Conservation (phyloP, 2,888 invertebrate genomes). For the Neoaliturus tenellus region DNA sequence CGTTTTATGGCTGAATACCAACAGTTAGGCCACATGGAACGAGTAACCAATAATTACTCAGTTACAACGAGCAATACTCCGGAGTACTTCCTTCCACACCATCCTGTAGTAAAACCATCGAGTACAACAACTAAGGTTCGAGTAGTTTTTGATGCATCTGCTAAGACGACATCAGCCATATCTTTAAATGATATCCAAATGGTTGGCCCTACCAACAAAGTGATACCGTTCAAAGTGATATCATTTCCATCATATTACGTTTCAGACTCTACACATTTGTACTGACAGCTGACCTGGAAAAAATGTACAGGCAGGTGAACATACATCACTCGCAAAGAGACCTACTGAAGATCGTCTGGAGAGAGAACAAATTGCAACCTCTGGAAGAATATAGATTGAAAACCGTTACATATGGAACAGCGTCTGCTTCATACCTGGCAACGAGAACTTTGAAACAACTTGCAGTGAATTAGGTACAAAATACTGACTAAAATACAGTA, state of each 20-base stretch:
- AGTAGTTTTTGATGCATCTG: slow-evolving; percentile 31
- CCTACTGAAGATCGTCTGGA: slow-evolving; percentile 66
- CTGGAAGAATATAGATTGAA: slow-evolving; percentile 60
- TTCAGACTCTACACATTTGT: slow-evolving; percentile 51
- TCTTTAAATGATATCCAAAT: neutral
- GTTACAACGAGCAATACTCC: slow-evolving; percentile 61
- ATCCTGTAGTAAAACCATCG: slow-evolving; percentile 19
- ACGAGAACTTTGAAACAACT: slow-evolving; percentile 49
- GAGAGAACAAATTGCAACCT: slow-evolving; percentile 58
- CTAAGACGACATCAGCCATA: neutral
- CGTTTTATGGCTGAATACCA: neutral
- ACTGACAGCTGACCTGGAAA: slow-evolving; percentile 63
- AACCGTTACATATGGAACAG: slow-evolving; percentile 66
- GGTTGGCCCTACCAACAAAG: slow-evolving; percentile 11
- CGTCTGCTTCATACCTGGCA: slow-evolving; percentile 57
- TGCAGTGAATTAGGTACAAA: too few species aligned
- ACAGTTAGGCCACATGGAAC: slow-evolving; percentile 24
- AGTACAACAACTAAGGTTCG: slow-evolving; percentile 35
- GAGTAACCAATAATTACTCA: neutral
- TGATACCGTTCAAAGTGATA: slow-evolving; percentile 15
- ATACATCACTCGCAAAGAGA: slow-evolving; percentile 60
- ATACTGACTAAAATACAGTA: too few species aligned
- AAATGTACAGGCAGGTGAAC: slow-evolving; percentile 67
- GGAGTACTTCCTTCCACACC: slow-evolving; percentile 58
- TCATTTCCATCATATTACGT: neutral